phyloP scores from a whole-genome alignment of 2,888 invertebrate genomes.

The Yponomeuta plumbellus region DNA sequence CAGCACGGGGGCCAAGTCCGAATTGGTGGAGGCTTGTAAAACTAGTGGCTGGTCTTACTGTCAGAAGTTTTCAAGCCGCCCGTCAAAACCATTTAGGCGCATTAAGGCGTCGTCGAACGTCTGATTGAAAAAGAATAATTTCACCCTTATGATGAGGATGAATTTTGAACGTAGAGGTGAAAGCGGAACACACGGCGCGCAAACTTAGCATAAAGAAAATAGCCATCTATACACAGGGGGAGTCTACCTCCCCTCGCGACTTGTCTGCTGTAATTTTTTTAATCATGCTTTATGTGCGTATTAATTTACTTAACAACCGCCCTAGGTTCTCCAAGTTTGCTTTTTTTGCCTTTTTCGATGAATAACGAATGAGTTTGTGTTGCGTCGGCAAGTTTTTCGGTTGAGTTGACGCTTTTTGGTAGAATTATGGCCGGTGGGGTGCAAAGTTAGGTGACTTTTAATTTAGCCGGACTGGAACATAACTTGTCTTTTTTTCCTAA shows the following conservation, averaged over 20 bases:
- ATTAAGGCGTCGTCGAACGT: too few relatives aligned
- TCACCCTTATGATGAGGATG: too few relatives aligned
- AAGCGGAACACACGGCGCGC: conserved; percentile 31
- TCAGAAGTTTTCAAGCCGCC: too few relatives aligned
- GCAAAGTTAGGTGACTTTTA: too few relatives aligned
- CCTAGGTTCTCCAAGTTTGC: conserved; percentile 57
- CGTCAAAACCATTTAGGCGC: too few relatives aligned
- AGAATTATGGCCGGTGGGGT: not conserved
- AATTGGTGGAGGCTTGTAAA: too few relatives aligned
- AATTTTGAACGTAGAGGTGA: not conserved
- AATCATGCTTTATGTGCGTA: conserved; percentile 74
- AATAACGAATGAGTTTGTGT: conserved; percentile 60
- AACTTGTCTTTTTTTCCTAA: too few relatives aligned
- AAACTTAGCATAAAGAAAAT: conserved; percentile 49
- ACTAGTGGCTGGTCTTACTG: too few relatives aligned
- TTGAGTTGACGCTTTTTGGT: not conserved
- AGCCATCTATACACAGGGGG: conserved; percentile 58
- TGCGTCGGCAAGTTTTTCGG: conserved; percentile 4
- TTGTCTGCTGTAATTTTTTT: conserved; percentile 70
- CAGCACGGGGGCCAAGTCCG: too few relatives aligned
- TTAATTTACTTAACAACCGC: conserved; percentile 73
- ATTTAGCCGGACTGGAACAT: too few relatives aligned
- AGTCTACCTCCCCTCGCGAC: conserved; percentile 44
- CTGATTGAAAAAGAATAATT: too few relatives aligned
- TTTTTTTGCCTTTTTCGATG: conserved; percentile 63